Evolutionary conservation across 2,888 invertebrate species (phyloP).

Genomic region (Drosophila robusta): DNA sequence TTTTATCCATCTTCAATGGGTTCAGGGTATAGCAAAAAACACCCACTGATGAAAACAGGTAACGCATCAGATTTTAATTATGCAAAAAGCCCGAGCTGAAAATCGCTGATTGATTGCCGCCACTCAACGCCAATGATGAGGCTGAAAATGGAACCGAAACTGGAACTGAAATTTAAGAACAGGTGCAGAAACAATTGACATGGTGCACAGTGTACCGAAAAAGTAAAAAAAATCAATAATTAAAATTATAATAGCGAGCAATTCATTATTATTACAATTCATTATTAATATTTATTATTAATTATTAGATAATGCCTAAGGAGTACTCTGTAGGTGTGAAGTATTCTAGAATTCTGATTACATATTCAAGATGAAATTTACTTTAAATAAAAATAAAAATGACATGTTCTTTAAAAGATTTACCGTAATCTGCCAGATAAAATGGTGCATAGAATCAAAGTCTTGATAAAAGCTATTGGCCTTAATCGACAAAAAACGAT

Average conservation of each 20-base stretch:
- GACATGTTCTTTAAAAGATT: too few species aligned
- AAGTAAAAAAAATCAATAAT: conserved; percentile 17
- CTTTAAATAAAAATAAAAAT: too few species aligned
- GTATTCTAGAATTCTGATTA: too few species aligned
- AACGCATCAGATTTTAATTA: conserved; percentile 75
- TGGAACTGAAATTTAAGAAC: conserved; percentile 14
- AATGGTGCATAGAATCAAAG: too few species aligned
- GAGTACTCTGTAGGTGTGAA: too few species aligned
- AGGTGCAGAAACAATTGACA: conserved; percentile 29
- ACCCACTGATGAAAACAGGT: conserved; percentile 47
- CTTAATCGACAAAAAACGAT: too few species aligned
- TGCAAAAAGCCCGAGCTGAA: conserved; percentile 63
- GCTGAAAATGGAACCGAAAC: conserved; percentile 23
- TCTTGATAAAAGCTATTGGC: too few species aligned
- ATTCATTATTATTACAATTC: background rate
- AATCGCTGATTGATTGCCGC: conserved; percentile 70
- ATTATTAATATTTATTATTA: too few species aligned
- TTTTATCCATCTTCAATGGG: too few species aligned
- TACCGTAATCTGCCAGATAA: too few species aligned
- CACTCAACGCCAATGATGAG: conserved; percentile 48
- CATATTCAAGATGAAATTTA: too few species aligned
- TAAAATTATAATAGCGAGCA: background rate
- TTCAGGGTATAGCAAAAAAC: conserved; percentile 10
- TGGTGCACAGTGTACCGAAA: conserved; percentile 11
- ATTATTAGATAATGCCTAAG: too few species aligned